These are phyloP conservation scores for Palaemon carinicauda DNA, from an alignment of 1,140 invertebrate species.

Conservation along the genomic window DNA sequence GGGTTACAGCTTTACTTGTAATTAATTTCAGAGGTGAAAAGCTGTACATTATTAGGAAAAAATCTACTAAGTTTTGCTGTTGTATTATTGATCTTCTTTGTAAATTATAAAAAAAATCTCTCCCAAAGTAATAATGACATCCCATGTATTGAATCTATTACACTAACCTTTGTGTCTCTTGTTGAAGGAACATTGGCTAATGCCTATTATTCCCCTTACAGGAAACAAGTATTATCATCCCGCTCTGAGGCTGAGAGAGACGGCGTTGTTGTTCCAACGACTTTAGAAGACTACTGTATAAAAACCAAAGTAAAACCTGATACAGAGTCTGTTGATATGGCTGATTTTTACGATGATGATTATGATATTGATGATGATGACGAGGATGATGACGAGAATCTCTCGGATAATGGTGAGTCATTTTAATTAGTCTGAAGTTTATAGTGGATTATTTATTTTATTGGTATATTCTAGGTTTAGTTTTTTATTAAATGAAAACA, in stretches of 20 bases:
- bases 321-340: slow-evolving; percentile 82
- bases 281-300: slow-evolving; percentile 97
- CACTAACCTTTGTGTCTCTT: not conserved
- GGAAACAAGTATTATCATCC: slow-evolving; percentile 95
- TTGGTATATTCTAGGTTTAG: no score
- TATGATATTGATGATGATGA: slow-evolving; percentile 73
- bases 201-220: slow-evolving; percentile 64
- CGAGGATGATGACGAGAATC: slow-evolving; percentile 68
- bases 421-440: not conserved
- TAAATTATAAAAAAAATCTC: no score
- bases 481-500: no score
- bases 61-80: no score
- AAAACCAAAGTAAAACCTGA: slow-evolving; percentile 83
- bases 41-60: no score
- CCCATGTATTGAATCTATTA: not conserved
- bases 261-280: slow-evolving; percentile 95
- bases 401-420: slow-evolving; percentile 62
- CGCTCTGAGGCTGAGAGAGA: slow-evolving; percentile 95
- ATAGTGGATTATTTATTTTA: no score
- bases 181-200: no score
- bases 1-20: no score
- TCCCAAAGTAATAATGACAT: not conserved
- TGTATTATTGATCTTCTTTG: no score
- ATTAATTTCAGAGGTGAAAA: no score
- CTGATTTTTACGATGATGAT: slow-evolving; percentile 93